phyloP scores from a whole-genome alignment of 2,113 vertebrate species.

The Leucopternis melanops region DNA sequence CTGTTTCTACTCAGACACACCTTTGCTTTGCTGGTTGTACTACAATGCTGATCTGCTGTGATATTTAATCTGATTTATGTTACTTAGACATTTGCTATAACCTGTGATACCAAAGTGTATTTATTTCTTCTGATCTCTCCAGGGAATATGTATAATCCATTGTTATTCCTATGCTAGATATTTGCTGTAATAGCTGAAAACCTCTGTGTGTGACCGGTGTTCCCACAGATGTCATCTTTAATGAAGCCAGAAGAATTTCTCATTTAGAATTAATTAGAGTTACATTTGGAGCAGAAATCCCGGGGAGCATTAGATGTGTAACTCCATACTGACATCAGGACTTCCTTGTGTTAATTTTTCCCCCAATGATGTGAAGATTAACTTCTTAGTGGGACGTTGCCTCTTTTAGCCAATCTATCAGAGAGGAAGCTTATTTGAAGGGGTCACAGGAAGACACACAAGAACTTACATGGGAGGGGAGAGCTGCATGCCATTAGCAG shows the following conservation, averaged over 20 bases:
- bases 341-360: not conserved
- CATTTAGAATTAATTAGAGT: conserved; percentile 50
- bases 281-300: conserved; percentile 21
- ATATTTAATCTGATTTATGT: conserved; percentile 39
- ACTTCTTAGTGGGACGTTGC: not conserved
- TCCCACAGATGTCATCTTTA: conserved; percentile 21
- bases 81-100: not conserved
- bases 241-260: conserved; percentile 11
- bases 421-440: not conserved
- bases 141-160: conserved; percentile 26
- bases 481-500: not conserved
- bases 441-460: not conserved
- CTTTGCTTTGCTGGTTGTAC: not conserved
- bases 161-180: not conserved
- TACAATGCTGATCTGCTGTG: not conserved
- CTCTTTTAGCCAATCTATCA: not conserved
- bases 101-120: not conserved
- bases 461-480: not conserved
- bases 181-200: conserved; percentile 4
- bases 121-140: conserved; percentile 29
- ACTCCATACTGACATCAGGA: not conserved
- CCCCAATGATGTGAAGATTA: not conserved
- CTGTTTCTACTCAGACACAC: not conserved
- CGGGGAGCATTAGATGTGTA: not conserved
- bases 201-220: not conserved